Evolutionary conservation across 2,888 invertebrate genomes (phyloP).

Genomic region (Ditula angustiorana): DNA sequence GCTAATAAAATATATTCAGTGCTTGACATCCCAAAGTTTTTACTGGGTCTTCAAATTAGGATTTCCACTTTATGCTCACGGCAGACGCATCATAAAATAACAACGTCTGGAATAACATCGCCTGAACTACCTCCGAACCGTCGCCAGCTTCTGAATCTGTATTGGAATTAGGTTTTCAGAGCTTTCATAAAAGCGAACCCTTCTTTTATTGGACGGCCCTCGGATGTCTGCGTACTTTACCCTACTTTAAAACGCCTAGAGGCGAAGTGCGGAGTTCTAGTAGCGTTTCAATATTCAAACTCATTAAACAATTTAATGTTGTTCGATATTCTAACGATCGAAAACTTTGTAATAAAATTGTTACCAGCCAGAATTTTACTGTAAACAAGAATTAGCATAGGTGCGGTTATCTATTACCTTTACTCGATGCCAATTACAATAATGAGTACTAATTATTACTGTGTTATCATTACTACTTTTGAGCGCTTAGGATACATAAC

Average conservation of each 20-base stretch:
- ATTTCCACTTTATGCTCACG: slow-evolving; percentile 17
- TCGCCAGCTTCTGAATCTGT: not conserved
- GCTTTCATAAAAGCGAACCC: slow-evolving; percentile 10
- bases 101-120: slow-evolving; percentile 1
- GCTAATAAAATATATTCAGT: slow-evolving; percentile 6
- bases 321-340: not conserved
- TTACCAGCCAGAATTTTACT: not conserved
- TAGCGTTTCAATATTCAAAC: not conserved
- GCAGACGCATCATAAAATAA: slow-evolving; percentile 23
- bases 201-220: slow-evolving; percentile 7
- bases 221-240: not conserved
- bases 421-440: no score
- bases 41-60: slow-evolving; percentile 20
- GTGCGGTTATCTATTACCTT: no score
- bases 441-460: no score
- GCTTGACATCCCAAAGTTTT: not conserved
- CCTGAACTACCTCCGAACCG: slow-evolving; percentile 4
- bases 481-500: no score
- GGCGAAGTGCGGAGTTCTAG: not conserved
- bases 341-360: not conserved
- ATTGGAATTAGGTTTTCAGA: slow-evolving; percentile 6
- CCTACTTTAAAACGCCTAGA: slow-evolving; percentile 8
- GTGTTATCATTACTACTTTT: no score
- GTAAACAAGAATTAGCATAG: no score
- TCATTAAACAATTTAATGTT: slow-evolving; percentile 3